Percentiles rank a stretch among this genome's conserved stretches.
These are phyloP conservation scores for Drosophila buzzatii DNA, from an alignment of 2,888 invertebrate genomes.

Conservation along the genomic window DNA sequence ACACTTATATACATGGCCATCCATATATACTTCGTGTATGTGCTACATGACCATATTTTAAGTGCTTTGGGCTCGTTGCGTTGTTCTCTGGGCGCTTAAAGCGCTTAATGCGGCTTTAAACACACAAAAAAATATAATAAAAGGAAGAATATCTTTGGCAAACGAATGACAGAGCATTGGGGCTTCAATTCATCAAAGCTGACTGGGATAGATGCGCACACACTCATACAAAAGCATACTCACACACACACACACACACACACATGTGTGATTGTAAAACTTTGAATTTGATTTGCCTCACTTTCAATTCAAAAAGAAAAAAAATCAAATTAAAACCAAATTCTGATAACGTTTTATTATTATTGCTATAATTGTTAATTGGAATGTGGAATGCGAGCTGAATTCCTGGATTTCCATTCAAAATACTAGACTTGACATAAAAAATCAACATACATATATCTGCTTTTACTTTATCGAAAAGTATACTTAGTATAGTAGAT, in stretches of 20 bases:
- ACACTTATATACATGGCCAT: conserved; percentile 2
- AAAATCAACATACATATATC: background rate
- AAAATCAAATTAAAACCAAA: background rate
- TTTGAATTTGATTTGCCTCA: conserved; percentile 1
- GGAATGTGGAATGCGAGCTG: background rate
- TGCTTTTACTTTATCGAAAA: background rate
- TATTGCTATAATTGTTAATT: background rate
- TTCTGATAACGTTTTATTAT: background rate
- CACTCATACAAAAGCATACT: background rate
- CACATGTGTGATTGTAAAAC: background rate
- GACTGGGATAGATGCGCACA: conserved; percentile 5
- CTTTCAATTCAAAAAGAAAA: background rate
- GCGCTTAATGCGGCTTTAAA: conserved; percentile 78
- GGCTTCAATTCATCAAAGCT: conserved; percentile 57
- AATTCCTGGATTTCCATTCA: background rate
- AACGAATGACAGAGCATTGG: conserved; percentile 21
- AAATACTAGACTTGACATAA: background rate
- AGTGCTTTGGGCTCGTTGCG: conserved; percentile 47
- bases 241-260: background rate
- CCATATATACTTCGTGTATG: conserved; percentile 20
- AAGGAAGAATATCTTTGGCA: conserved; percentile 37
- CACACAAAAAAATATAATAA: background rate
- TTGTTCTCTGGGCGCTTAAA: conserved; percentile 56
- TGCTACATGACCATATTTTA: conserved; percentile 73
- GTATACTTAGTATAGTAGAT: background rate